Evolutionary conservation across 2,113 vertebrate species (phyloP), one percentile per base, ranked within the genome.

Genomic region (Acanthochromis polyacanthus): DNA sequence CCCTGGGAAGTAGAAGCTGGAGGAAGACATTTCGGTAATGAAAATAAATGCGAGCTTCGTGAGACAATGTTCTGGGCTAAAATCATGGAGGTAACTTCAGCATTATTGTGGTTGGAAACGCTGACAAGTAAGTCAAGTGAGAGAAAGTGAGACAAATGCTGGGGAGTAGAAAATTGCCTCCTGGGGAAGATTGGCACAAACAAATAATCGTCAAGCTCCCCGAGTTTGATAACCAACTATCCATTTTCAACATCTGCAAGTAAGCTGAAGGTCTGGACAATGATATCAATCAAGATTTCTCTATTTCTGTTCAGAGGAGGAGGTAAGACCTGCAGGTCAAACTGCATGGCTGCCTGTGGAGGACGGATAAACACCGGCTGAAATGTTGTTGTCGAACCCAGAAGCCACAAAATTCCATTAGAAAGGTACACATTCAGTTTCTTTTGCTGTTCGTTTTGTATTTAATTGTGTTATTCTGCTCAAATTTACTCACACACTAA

Each of bases 181-280:
- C 20, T 43, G 32, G 20, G 52, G 38, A 45, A 23, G 59, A 83
- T 16, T 15, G 32, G 52, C 51, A 57, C n/a, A 56, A 32, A 71
- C 28, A 67, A 65, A 48, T 55, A 45, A 75, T 64, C 70, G 43
- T n/a, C 1, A 30, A 67, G 57, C 25, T 55, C 52, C 73, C 32
- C 53, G 65, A 56, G 25, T 71, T 69, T 79, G 48, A 80, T 75
- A 56, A 72, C 57, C 0, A 48, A 57, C 71, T 10, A 81, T 88
- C 76, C 22, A 66, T 87, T 66, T 22, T 78, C 68, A 79, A 45
- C 36, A 80, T 89, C 82, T 82, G 66, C 46, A 82, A 74, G 67
- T 53, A 56, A 43, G 57, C 46, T 17, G 11, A 70, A 78, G 30
- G 30, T 19, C 62, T 17, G 19, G 63, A 76, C 65, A 70, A 66